Evolutionary conservation across 2,113 vertebrate genomes (phyloP), one percentile per base, ranked within the genome.

Genomic region (Aegypius monachus): DNA sequence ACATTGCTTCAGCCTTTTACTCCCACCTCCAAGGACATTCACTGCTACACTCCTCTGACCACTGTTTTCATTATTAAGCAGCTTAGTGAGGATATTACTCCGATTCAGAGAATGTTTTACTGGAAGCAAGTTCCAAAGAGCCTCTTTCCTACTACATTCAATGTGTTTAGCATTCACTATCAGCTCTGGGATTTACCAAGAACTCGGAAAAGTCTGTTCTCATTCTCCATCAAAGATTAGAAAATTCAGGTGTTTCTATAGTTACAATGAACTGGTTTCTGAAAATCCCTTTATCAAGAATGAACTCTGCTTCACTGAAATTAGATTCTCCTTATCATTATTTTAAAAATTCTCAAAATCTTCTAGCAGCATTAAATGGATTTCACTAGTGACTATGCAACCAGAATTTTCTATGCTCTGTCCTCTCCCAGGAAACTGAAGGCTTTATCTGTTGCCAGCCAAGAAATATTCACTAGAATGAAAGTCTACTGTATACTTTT

Each of bases 81-180:
- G 94, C 92, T 95, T 97, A 82, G 40, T 90, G 78, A 95, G 82
- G 85, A 94, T 92, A 93, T 70, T 94, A 96, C 86, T 94, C 86
- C 81, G 88, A 97, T 91, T 97, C 96, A 94, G 78, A 96, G 94
- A 98, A 98, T 97, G 96, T 98, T 97, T 97, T 96, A 98, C 95
- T 94, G 95, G 95, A 88, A 97, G 90, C 78, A 95, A 96, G 71
- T 96, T 98, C 95, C 77, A 21, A 98, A 97, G 96, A 95, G 91
- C 90, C 88, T 80, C 47, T 96, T 97, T 94, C 95, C 96, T 97
- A 88, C 94, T 91, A 95, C 86, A 93, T 91, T 97, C 95, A 86
- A 42, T 94, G 87, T 95, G 95, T 96, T 97, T 50, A 89, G 84
- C 67, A 77, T 97, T 97, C 91, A 50, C 91, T 97, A 79, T 95